Evolutionary conservation across 2,888 invertebrate genomes (phyloP).

Genomic region (Carabus problematicus): DNA sequence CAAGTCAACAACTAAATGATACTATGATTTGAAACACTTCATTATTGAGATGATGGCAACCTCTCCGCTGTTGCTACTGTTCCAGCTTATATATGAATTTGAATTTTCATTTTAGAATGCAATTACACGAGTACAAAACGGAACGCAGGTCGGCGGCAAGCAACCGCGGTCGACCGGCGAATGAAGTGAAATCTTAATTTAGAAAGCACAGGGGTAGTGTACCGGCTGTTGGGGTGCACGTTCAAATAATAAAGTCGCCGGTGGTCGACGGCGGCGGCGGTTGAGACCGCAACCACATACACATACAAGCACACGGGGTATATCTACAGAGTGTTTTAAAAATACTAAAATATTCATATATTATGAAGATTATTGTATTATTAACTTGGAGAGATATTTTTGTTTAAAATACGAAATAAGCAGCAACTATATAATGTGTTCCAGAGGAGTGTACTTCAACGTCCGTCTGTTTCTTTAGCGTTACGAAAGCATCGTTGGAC

Average conservation of each 20-base stretch:
- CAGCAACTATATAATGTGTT: too few species aligned
- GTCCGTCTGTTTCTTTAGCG: neutral
- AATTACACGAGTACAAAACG: conserved; percentile 1
- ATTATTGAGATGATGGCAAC: too few species aligned
- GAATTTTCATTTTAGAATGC: conserved; percentile 12
- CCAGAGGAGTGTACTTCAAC: too few species aligned
- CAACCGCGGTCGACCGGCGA: conserved; percentile 4
- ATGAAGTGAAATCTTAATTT: conserved; percentile 27
- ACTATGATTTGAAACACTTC: too few species aligned
- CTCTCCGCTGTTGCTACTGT: too few species aligned
- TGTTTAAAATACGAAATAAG: too few species aligned
- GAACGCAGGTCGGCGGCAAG: neutral
- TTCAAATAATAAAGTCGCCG: conserved; percentile 23
- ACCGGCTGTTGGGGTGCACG: neutral
- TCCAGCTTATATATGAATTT: neutral
- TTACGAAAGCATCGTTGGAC: neutral
- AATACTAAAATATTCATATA: too few species aligned
- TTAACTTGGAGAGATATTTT: neutral
- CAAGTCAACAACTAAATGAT: too few species aligned
- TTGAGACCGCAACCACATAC: neutral
- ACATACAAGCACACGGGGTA: neutral
- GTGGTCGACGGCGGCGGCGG: neutral
- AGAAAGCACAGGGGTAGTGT: neutral
- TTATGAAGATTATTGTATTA: too few species aligned
- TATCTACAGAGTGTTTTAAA: too few species aligned